Conservation (phyloP, 2,113 vertebrate species). For the Tautogolabrus adspersus region DNA sequence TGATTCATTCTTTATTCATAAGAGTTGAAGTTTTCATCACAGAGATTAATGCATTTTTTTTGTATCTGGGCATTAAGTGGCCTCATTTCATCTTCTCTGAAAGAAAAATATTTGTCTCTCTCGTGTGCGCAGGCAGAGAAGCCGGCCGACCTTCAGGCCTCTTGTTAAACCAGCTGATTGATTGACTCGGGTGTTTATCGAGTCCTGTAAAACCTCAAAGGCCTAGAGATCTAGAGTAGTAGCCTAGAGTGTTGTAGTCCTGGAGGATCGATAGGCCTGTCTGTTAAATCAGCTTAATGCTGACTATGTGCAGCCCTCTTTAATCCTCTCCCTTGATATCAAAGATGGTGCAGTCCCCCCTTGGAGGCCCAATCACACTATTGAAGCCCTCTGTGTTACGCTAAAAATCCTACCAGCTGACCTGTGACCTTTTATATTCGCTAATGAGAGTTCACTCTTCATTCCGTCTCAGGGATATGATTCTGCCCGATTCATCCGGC, state of each 20-base stretch:
- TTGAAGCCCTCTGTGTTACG: not conserved
- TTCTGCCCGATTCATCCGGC: too few relatives aligned
- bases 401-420: slow-evolving; percentile 1
- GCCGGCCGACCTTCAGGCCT: slow-evolving; percentile 18
- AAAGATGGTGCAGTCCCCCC: slow-evolving; percentile 5
- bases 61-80: not conserved
- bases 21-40: not conserved
- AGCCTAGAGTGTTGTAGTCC: slow-evolving; percentile 16
- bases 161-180: slow-evolving; percentile 29
- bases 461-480: too few relatives aligned
- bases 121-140: too few relatives aligned
- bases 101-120: not conserved
- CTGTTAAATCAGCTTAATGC: slow-evolving; percentile 49
- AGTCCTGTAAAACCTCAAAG: slow-evolving; percentile 42
- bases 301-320: slow-evolving; percentile 25
- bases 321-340: slow-evolving; percentile 44
- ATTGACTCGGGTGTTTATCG: slow-evolving; percentile 46
- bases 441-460: not conserved
- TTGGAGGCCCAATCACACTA: slow-evolving; percentile 10
- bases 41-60: not conserved
- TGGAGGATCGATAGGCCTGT: slow-evolving; percentile 48
- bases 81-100: not conserved
- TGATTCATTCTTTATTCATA: not conserved
- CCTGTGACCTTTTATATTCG: slow-evolving; percentile 6
- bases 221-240: too few relatives aligned